A percentile compares a stretch with the other conserved stretches of the same genome.
Conservation (phyloP, 2,797 vertebrate species). For the Eupleurogrammus muticus region DNA sequence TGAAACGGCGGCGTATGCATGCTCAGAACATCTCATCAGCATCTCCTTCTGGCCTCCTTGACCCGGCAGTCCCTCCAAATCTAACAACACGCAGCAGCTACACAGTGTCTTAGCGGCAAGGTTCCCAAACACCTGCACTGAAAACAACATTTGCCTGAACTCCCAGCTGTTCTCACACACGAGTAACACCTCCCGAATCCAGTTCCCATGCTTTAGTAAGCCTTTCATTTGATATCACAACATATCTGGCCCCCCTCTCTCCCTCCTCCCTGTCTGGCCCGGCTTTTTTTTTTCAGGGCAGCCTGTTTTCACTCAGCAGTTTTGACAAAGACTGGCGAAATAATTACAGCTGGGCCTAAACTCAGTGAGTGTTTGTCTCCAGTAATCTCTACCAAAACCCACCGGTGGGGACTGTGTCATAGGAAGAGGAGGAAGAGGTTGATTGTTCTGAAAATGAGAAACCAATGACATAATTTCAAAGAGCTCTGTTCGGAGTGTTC, state of each 20-base stretch:
- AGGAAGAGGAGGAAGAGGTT: slow-evolving; percentile 84
- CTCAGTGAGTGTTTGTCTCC: slow-evolving; percentile 73
- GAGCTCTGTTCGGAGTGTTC: slow-evolving; percentile 60
- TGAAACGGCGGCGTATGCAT: background rate
- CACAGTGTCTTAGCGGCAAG: slow-evolving; percentile 20
- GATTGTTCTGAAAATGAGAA: slow-evolving; percentile 84
- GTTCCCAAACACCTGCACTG: slow-evolving; percentile 67
- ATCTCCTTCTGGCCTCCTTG: background rate
- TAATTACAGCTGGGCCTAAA: slow-evolving; percentile 78
- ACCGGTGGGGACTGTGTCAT: slow-evolving; percentile 72
- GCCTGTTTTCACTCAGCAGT: slow-evolving; percentile 79
- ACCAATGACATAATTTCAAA: slow-evolving; percentile 84
- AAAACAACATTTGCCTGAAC: slow-evolving; percentile 47
- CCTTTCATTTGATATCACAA: slow-evolving; percentile 81
- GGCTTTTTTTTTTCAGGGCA: slow-evolving; percentile 68
- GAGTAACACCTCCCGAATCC: slow-evolving; percentile 60
- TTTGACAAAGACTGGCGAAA: slow-evolving; percentile 83
- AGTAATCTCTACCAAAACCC: slow-evolving; percentile 65
- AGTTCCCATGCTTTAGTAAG: slow-evolving; percentile 78
- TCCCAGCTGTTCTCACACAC: slow-evolving; percentile 70
- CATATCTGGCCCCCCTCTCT: slow-evolving; percentile 58
- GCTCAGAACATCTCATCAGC: slow-evolving; percentile 2
- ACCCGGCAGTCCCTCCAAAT: slow-evolving; percentile 8
- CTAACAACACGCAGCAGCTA: slow-evolving; percentile 5
- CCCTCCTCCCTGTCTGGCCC: slow-evolving; percentile 59